Conservation (phyloP, 2,797 vertebrate genomes). For the Epinephelus malabaricus region DNA sequence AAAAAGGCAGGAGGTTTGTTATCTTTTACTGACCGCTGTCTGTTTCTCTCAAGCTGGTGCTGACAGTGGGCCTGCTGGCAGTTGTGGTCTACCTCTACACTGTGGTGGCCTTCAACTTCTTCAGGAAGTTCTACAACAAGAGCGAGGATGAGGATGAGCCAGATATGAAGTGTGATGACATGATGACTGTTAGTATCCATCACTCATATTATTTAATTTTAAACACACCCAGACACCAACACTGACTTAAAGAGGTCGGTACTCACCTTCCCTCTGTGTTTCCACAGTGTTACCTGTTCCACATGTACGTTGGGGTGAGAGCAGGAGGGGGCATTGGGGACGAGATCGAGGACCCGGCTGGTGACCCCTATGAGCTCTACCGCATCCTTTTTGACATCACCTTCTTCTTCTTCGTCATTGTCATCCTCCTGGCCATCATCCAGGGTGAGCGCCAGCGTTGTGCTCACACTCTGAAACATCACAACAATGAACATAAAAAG, state of each 20-base stretch:
- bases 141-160: conserved; percentile 97
- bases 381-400: conserved; percentile 99
- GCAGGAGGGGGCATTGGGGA: conserved; percentile 99
- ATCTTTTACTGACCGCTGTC: conserved; percentile 2
- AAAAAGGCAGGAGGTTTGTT: conserved; percentile 7
- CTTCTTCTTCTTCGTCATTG: conserved; percentile 99
- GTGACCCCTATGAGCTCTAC: conserved; percentile 98
- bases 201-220: neutral
- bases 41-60: conserved; percentile 87
- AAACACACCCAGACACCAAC: neutral
- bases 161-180: conserved; percentile 99
- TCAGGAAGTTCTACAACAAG: conserved; percentile 99
- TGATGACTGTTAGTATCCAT: conserved; percentile 93
- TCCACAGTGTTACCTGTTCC: conserved; percentile 96
- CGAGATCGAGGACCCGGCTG: conserved; percentile 98
- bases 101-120: conserved; percentile 99
- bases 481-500: too few species aligned
- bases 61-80: conserved; percentile 96
- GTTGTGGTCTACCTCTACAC: conserved; percentile 99
- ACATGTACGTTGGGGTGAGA: conserved; percentile 99
- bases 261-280: conserved; percentile 9
- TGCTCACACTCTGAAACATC: neutral
- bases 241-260: neutral
- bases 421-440: conserved; percentile 98
- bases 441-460: conserved; percentile 86